Base-by-base conservation (phyloP, 2,888 invertebrate genomes). In the Rapana venosa region DNA sequence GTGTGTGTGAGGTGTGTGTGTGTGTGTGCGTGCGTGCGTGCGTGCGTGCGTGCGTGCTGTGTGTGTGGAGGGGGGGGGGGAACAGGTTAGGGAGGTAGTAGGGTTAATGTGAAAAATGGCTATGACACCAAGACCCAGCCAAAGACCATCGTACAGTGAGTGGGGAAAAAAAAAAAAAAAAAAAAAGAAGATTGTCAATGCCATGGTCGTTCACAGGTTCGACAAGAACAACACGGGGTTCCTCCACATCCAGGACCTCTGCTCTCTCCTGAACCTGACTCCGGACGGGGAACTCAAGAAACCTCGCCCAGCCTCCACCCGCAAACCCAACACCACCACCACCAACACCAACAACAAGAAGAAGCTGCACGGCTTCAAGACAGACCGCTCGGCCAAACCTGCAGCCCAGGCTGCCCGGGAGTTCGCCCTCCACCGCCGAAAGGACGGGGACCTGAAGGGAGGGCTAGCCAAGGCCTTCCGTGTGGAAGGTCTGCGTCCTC, bases 141-240 rank as follows among this genome's bases (percentile, higher is more conserved):
- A 47, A 47, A 5, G 47, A n/a, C 47, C 47, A 2, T 47, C 4
- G 47, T 47, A 8, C 47, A 47, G 47, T 47, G 47, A 47, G 47
- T 47, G 8, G 4, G 8, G 47, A 5, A 47, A 47, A 47, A 47
- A 47, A 47, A 47, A 47, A 47, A 47, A 47, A 47, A 47, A 47
- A 47, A 47, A 47, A 47, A 47, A 47, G 47, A 47, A 47, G 47
- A 47, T 47, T 47, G 47, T 47, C 47, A 47, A 2, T 47, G 47
- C 8, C 47, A 47, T 47, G 2, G 47, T 47, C 47, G 8, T 47
- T 8, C 47, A 47, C 47, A 47, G 47, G 47, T 47, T 47, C 47
- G 88, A 88, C 70, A 84, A 30, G 47, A 66, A 70, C 22, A 84
- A 84, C 35, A 61, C 84, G 4, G 88, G 88, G 20, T 58, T 35